Conservation (phyloP, 2,888 invertebrate genomes). For the Sepiola atlantica region DNA sequence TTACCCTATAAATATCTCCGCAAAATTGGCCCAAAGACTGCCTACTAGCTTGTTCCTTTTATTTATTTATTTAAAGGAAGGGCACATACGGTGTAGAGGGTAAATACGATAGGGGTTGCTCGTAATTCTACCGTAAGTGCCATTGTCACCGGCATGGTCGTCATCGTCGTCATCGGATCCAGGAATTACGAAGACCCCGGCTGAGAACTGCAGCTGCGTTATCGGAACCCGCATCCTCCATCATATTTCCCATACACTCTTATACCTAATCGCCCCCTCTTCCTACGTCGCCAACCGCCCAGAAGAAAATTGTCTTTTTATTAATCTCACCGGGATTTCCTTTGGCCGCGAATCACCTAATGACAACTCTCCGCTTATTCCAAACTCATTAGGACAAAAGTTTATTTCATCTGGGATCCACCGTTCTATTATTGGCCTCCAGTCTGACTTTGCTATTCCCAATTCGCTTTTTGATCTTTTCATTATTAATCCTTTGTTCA, state of each 20-base stretch:
- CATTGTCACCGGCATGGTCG: background rate
- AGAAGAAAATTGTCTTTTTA: conserved; percentile 22
- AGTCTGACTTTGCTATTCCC: background rate
- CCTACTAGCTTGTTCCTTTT: background rate
- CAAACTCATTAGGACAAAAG: conserved; percentile 23
- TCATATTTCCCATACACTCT: background rate
- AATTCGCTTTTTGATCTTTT: background rate
- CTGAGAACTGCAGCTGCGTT: conserved; percentile 7
- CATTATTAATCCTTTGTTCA: background rate
- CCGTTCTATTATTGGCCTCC: background rate
- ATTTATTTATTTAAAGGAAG: too few species aligned
- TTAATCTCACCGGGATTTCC: conserved; percentile 22
- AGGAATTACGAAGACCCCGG: background rate
- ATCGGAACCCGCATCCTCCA: conserved; percentile 3
- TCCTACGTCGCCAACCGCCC: background rate
- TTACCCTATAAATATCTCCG: background rate
- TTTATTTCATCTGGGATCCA: conserved; percentile 16
- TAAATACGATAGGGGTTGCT: background rate
- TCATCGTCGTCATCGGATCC: background rate
- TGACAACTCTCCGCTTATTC: conserved; percentile 19
- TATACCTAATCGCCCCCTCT: background rate
- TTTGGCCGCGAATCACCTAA: conserved; percentile 13
- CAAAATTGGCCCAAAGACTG: background rate
- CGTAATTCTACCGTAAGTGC: background rate
- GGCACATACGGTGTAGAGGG: too few species aligned